Percentiles rank a stretch among this genome's conserved stretches.
Conservation (phyloP, 2,797 vertebrate genomes). For the Sebastes hopkinsi region DNA sequence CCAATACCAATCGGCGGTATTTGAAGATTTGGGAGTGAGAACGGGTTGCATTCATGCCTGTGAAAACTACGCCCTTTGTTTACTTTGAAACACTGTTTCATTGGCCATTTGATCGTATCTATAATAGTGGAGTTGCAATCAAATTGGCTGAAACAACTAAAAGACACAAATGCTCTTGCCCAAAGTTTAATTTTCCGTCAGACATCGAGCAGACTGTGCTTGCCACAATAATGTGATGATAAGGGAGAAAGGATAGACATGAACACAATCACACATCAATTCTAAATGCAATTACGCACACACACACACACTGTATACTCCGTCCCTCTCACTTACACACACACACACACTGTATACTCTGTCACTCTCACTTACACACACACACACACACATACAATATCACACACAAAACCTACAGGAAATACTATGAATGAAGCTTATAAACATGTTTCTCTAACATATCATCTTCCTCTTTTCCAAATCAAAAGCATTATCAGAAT, state of each 20-base stretch:
- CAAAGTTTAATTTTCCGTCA: constrained; percentile 33
- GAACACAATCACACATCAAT: constrained; percentile 21
- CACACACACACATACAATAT: not conserved
- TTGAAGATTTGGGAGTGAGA: no score
- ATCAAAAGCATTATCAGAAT: not conserved
- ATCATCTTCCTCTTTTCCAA: not conserved
- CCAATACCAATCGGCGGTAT: no score
- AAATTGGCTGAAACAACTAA: constrained; percentile 28
- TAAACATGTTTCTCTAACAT: not conserved
- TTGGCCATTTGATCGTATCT: constrained; percentile 36
- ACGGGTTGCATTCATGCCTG: no score
- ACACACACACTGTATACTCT: not conserved
- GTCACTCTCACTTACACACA: no score
- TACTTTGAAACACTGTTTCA: constrained; percentile 44
- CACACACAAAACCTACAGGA: no score
- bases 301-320: not conserved
- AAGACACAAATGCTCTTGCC: constrained; percentile 14
- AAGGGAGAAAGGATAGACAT: constrained; percentile 9
- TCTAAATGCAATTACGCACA: constrained; percentile 23
- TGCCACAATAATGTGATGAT: constrained; percentile 29
- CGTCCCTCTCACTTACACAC: not conserved
- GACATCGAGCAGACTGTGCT: constrained; percentile 11
- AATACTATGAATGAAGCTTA: no score
- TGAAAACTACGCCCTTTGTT: constrained; percentile 19
- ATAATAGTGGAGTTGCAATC: constrained; percentile 37